Conservation (phyloP, 2,113 vertebrate genomes). For the Odocoileus virginianus region DNA sequence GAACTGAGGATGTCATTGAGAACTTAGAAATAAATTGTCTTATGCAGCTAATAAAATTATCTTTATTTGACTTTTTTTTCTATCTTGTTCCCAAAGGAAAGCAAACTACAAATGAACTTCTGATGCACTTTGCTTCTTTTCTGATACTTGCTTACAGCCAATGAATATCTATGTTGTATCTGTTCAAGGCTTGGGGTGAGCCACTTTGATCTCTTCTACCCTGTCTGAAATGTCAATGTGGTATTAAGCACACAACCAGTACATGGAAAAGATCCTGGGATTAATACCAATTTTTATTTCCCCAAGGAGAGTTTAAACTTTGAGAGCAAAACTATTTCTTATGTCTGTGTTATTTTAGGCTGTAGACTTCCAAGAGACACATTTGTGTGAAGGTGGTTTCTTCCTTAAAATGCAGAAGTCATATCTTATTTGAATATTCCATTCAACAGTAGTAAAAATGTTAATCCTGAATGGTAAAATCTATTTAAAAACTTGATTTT, state of each 20-base stretch:
- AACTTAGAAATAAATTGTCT: slow-evolving; percentile 17
- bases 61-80: neutral
- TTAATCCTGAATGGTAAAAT: neutral
- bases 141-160: neutral
- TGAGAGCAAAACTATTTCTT: neutral
- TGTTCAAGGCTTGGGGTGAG: neutral
- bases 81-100: neutral
- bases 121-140: neutral
- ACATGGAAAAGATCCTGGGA: neutral
- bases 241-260: neutral
- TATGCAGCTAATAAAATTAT: neutral
- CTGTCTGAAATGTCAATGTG: neutral
- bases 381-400: neutral
- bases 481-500: neutral
- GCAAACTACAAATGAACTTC: neutral
- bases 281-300: slow-evolving; percentile 7
- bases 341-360: neutral
- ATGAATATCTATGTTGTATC: neutral
- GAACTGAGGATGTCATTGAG: neutral
- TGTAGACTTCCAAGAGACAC: neutral
- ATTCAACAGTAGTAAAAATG: slow-evolving; percentile 1
- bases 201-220: neutral
- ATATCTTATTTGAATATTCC: neutral
- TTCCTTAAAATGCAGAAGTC: slow-evolving; percentile 1
- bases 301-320: neutral